A percentile compares a stretch with the other conserved stretches of the same genome.
Evolutionary conservation across 2,797 vertebrate species (phyloP).

Genomic region (Peromyscus aztecus): DNA sequence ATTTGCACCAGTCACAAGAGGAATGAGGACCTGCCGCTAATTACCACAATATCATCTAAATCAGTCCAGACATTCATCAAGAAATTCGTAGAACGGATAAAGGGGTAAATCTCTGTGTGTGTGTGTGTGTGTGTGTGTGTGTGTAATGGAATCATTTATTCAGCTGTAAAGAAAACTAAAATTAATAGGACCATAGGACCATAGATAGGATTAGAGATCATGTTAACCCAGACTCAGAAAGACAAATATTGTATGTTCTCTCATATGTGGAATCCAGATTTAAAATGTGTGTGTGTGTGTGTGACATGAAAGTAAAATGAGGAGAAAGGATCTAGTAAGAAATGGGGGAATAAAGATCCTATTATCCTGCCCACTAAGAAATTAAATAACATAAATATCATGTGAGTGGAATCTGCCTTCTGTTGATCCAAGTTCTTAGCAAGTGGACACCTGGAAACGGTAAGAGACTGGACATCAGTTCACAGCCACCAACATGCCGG

Average conservation of each 20-base stretch:
- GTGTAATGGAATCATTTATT: background rate
- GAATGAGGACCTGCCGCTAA: background rate
- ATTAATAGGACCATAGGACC: background rate
- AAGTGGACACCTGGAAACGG: background rate
- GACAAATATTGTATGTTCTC: background rate
- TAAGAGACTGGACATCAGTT: background rate
- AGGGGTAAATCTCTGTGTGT: background rate
- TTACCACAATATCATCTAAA: background rate
- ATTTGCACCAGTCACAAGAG: background rate
- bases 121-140: background rate
- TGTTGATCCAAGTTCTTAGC: background rate
- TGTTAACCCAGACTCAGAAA: background rate
- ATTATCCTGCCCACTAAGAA: background rate
- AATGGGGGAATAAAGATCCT: background rate
- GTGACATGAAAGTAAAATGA: background rate
- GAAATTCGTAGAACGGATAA: no score
- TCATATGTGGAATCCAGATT: background rate
- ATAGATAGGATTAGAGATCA: background rate
- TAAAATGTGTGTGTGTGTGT: background rate
- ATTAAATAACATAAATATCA: background rate
- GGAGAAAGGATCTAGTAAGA: background rate
- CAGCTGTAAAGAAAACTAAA: background rate
- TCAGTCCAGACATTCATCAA: background rate
- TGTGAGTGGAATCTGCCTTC: background rate
- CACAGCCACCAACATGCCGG: background rate